phyloP scores from a whole-genome alignment of 2,797 vertebrate genomes.

The Gadopsis marmoratus region DNA sequence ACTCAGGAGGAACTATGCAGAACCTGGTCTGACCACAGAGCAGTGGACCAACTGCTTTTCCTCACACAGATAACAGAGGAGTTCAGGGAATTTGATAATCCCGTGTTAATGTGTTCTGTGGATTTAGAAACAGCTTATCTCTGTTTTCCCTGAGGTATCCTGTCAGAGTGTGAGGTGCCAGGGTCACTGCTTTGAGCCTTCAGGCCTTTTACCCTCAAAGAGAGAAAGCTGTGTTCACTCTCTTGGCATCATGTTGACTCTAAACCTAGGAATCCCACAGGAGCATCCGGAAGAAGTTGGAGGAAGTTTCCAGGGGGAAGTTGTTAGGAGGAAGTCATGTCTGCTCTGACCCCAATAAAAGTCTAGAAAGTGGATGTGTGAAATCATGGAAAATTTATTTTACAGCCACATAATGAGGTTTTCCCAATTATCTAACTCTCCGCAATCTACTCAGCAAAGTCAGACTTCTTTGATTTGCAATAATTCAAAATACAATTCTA shows the following conservation, averaged over 20 bases:
- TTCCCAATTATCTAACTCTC: conserved; percentile 26
- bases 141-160: conserved; percentile 60
- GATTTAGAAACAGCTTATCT: conserved; percentile 66
- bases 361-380: conserved; percentile 18
- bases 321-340: conserved; percentile 26
- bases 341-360: conserved; percentile 34
- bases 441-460: conserved; percentile 6
- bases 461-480: conserved; percentile 20
- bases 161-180: conserved; percentile 48
- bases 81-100: conserved; percentile 68
- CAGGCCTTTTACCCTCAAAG: conserved; percentile 35
- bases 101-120: conserved; percentile 72
- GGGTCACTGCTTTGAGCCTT: conserved; percentile 60
- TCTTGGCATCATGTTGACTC: conserved; percentile 39
- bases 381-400: conserved; percentile 40
- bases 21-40: conserved; percentile 36
- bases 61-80: conserved; percentile 50
- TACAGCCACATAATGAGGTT: conserved; percentile 24
- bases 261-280: conserved; percentile 43
- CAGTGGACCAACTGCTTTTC: conserved; percentile 37
- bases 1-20: conserved; percentile 18
- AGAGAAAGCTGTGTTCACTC: conserved; percentile 32
- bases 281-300: conserved; percentile 45
- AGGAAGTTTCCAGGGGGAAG: conserved; percentile 44
- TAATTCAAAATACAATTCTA: neutral